Evolutionary conservation across 2,113 vertebrate species (phyloP), one percentile per base, ranked within the genome.

Genomic region (Cinclus cinclus): DNA sequence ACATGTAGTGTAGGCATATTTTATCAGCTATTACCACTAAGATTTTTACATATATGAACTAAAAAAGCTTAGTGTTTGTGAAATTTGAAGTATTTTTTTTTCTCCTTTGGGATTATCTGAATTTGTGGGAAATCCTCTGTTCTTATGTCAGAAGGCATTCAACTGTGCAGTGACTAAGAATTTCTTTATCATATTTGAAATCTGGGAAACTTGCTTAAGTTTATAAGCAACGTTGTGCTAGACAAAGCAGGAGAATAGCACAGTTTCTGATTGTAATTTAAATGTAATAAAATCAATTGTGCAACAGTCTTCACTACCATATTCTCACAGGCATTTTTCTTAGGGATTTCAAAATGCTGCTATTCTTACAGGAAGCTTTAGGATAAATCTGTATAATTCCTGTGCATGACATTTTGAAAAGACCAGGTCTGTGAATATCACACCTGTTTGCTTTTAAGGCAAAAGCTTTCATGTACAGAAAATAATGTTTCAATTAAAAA

Each of bases 391-490:
- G 0, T 86, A 0, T 52, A 81, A 83, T 83, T 95, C 85, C 73
- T 63, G 47, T 56, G 39, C 20, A 16, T 70, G 90, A 58, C 88
- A 71, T 75, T 93, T 77, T 52, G 88, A 59, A 83, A 93, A 77
- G 79, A 79, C 30, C 28, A 42, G 49, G 53, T 17, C 85, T 83
- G 71, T 87, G 92, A 93, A 59, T 94, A 87, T 86, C 56, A 60
- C 83, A 96, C 92, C 90, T 92, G 94, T 75, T 59, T 95, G 64
- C 83, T 93, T 90, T 90, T 75, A 83, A 92, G 83, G 75, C 88
- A 84, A 75, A 88, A 93, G 60, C 76, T 96, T 96, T 94, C 41
- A 56, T 68, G 60, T 92, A 52, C 50, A 68, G 24, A 63, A 83
- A 95, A 63, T 83, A 93, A 67, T 78, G 39, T 63, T 94, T 96